Percentiles rank a stretch among this genome's conserved stretches.
Evolutionary conservation across 1,140 invertebrate species (phyloP).

Genomic region (Listronotus oregonensis): DNA sequence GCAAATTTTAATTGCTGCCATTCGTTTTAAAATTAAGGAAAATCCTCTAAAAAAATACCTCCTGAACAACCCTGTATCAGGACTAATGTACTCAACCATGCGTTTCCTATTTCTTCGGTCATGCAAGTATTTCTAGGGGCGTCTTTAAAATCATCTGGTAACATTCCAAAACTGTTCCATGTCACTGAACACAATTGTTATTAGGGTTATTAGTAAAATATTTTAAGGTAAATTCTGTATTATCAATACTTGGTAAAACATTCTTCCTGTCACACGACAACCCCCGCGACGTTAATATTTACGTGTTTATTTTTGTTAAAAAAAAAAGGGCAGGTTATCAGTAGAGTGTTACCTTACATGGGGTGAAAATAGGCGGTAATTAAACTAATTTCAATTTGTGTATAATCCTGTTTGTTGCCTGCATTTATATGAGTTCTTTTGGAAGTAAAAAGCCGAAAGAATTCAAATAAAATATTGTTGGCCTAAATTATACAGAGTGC

Average conservation of each 20-base stretch:
- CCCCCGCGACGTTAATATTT: background rate
- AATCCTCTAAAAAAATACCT: conserved; percentile 60
- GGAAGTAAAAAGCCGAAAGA: no score
- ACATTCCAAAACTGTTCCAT: conserved; percentile 71
- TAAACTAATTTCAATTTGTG: no score
- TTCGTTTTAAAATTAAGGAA: no score
- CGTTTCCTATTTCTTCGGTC: conserved; percentile 66
- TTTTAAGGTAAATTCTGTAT: background rate
- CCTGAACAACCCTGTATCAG: conserved; percentile 70
- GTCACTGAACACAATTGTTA: conserved; percentile 2
- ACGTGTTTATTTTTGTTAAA: background rate
- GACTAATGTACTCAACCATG: conserved; percentile 69
- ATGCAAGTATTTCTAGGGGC: conserved; percentile 68
- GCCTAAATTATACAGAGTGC: no score
- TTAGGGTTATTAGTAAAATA: background rate
- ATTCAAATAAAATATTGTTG: no score
- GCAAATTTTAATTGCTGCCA: no score
- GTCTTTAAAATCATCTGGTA: conserved; percentile 69
- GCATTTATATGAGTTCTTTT: no score
- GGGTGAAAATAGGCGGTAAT: no score
- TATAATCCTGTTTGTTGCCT: no score
- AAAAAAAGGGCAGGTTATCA: no score
- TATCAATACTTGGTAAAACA: background rate
- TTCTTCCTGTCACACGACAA: conserved; percentile 7
- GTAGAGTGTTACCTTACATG: no score